Conservation (phyloP, 2,888 invertebrate genomes). For the Dryadula phaetusa region DNA sequence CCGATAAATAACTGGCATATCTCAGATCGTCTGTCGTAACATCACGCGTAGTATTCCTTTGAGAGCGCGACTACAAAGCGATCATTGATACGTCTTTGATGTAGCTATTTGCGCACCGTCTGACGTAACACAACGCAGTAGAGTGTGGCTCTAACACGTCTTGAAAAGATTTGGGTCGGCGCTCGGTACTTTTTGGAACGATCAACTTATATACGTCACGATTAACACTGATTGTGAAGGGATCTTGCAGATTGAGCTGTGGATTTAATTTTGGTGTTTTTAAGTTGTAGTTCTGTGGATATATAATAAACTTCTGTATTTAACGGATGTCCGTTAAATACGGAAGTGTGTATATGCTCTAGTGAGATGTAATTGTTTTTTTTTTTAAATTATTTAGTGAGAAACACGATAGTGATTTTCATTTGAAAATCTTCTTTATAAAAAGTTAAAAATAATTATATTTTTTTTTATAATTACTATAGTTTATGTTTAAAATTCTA, state of each 20-base stretch:
- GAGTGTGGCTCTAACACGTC: too few species aligned
- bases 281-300: background rate
- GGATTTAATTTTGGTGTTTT: background rate
- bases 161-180: slow-evolving; percentile 15
- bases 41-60: slow-evolving; percentile 4
- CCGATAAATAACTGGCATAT: background rate
- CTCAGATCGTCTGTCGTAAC: slow-evolving; percentile 21
- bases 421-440: too few species aligned
- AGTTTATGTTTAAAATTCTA: too few species aligned
- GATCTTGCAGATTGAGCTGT: background rate
- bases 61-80: slow-evolving; percentile 18
- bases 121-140: slow-evolving; percentile 4
- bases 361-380: too few species aligned
- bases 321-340: too few species aligned
- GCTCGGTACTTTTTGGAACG: background rate
- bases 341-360: too few species aligned
- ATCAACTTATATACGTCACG: slow-evolving; percentile 1
- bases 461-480: too few species aligned
- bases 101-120: slow-evolving; percentile 17
- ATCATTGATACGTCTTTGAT: slow-evolving; percentile 24
- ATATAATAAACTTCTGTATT: too few species aligned
- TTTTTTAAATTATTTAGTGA: too few species aligned
- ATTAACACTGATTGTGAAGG: background rate
- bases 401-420: too few species aligned
- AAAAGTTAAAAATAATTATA: too few species aligned